These are phyloP conservation scores for Empidonax alnorum DNA, from an alignment of 2,113 vertebrate genomes.

Conservation along the genomic window DNA sequence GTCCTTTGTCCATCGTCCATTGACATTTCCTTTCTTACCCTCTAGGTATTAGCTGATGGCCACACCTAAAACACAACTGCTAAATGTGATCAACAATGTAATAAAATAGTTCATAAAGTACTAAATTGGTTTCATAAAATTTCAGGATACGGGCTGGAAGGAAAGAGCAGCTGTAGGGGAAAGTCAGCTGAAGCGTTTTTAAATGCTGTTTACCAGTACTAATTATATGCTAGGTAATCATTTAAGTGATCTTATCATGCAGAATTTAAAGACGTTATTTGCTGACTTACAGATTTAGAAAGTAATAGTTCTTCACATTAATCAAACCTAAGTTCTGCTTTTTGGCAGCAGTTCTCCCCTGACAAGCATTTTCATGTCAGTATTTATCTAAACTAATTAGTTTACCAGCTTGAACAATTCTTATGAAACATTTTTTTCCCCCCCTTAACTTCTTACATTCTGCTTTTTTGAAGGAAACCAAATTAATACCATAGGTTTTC, in stretches of 20 bases:
- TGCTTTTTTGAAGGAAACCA: slow-evolving; percentile 36
- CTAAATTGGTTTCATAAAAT: background rate
- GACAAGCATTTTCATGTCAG: slow-evolving; percentile 62
- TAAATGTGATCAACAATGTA: background rate
- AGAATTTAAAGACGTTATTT: slow-evolving; percentile 34
- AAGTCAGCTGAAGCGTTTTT: background rate
- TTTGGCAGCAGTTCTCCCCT: slow-evolving; percentile 24
- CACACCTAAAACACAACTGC: background rate
- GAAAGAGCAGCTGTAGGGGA: background rate
- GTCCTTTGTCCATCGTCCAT: background rate
- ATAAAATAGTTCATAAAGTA: background rate
- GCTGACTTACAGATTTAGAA: slow-evolving; percentile 40
- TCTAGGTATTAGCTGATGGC: background rate
- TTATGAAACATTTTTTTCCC: background rate
- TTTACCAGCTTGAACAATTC: slow-evolving; percentile 42
- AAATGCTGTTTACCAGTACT: background rate
- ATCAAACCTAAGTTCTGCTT: slow-evolving; percentile 16
- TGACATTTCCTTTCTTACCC: background rate
- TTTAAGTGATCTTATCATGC: background rate
- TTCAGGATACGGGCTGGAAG: background rate
- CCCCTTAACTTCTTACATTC: background rate
- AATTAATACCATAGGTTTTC: background rate
- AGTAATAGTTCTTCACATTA: slow-evolving; percentile 4
- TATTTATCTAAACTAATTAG: slow-evolving; percentile 64
- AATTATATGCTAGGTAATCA: slow-evolving; percentile 24